phyloP scores from a whole-genome alignment of 2,888 invertebrate genomes.

The Drosophila diplacantha region DNA sequence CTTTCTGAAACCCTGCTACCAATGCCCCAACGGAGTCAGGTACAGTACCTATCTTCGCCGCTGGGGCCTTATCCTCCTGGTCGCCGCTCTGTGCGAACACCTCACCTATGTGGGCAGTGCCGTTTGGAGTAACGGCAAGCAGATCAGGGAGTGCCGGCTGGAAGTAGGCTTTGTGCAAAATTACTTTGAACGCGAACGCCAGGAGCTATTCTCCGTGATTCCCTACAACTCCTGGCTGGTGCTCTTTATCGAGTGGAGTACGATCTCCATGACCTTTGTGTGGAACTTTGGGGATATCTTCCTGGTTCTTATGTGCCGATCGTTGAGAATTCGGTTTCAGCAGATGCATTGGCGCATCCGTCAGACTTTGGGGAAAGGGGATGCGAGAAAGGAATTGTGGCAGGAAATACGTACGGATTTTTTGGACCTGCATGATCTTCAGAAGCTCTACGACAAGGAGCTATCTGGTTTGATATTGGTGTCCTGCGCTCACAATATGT shows the following conservation, averaged over 20 bases:
- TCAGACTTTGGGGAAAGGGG: conserved; percentile 69
- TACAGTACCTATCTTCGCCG: conserved; percentile 60
- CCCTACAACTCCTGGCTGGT: conserved; percentile 60
- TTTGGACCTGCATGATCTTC: conserved; percentile 81
- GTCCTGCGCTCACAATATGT: conserved; percentile 84
- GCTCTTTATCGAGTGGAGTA: conserved; percentile 71
- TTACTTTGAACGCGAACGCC: conserved; percentile 69
- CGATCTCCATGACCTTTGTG: conserved; percentile 80
- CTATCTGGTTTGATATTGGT: conserved; percentile 82
- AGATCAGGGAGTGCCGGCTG: conserved; percentile 72
- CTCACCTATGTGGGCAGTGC: conserved; percentile 64
- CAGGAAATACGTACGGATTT: conserved; percentile 83
- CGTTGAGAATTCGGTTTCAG: conserved; percentile 82
- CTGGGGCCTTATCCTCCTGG: conserved; percentile 59
- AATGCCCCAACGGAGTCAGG: conserved; percentile 46
- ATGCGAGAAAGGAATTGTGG: conserved; percentile 82
- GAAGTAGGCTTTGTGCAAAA: conserved; percentile 70
- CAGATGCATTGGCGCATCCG: conserved; percentile 80
- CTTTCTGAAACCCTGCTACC: conserved; percentile 69
- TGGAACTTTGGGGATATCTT: conserved; percentile 87
- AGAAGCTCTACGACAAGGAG: conserved; percentile 81
- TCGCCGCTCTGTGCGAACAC: conserved; percentile 63
- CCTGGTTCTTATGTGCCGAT: conserved; percentile 83
- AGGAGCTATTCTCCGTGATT: conserved; percentile 67
- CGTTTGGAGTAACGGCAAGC: conserved; percentile 65